Evolutionary conservation across 2,888 invertebrate genomes (phyloP).

Genomic region (Falcaria lacertinaria): DNA sequence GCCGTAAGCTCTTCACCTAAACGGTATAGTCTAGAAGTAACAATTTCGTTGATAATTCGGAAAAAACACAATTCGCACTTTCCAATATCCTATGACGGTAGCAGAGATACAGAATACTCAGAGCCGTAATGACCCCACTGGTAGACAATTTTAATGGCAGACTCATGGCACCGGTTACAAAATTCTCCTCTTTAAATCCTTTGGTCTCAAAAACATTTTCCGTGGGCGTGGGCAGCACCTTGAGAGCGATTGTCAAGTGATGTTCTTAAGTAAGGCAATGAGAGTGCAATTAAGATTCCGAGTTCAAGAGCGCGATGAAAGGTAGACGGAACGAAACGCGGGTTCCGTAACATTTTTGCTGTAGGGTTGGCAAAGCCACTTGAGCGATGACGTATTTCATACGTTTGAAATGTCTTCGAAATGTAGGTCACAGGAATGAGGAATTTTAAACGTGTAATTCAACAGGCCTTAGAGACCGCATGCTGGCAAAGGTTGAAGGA

Average conservation of each 20-base stretch:
- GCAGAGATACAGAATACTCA: too few species aligned
- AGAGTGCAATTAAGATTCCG: constrained; percentile 25
- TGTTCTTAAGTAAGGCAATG: constrained; percentile 2
- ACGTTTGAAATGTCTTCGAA: neutral
- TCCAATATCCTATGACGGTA: too few species aligned
- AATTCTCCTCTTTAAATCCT: neutral
- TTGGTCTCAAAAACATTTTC: neutral
- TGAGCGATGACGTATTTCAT: neutral
- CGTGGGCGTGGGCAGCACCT: neutral
- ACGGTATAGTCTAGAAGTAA: too few species aligned
- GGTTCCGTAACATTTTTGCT: constrained; percentile 7
- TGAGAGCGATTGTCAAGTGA: neutral
- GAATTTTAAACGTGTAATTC: neutral
- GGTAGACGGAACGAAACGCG: constrained; percentile 12
- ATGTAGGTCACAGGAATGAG: neutral
- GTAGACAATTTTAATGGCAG: too few species aligned
- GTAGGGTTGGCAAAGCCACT: neutral
- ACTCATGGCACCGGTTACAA: too few species aligned
- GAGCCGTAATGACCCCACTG: too few species aligned
- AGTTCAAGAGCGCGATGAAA: constrained; percentile 24
- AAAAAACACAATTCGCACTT: too few species aligned
- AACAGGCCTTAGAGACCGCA: neutral
- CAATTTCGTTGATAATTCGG: too few species aligned
- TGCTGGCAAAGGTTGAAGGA: neutral
- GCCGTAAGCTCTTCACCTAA: too few species aligned